Conservation (phyloP, 2,888 invertebrate species). For the Hirtodrosophila alboralis region DNA sequence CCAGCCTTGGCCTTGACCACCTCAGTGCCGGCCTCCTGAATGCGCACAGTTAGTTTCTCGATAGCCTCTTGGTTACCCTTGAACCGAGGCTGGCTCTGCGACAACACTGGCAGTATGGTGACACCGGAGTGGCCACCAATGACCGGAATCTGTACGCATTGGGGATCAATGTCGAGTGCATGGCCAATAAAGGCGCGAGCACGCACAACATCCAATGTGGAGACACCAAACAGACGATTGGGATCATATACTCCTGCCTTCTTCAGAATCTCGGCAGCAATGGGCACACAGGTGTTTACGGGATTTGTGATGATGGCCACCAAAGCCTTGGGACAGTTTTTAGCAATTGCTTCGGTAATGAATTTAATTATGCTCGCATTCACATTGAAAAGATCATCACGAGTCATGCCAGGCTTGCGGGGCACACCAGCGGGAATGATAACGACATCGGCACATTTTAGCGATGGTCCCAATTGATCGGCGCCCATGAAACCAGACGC, state of each 20-base stretch:
- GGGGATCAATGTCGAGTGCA: slow-evolving; percentile 92
- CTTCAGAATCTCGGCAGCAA: slow-evolving; percentile 95
- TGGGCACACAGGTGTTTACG: slow-evolving; percentile 97
- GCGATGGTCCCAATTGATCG: slow-evolving; percentile 89
- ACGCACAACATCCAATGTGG: slow-evolving; percentile 96
- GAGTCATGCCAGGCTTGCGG: slow-evolving; percentile 97
- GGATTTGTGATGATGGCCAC: slow-evolving; percentile 98
- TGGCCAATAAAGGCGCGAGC: slow-evolving; percentile 95
- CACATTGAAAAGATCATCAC: slow-evolving; percentile 97
- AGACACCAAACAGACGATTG: slow-evolving; percentile 95
- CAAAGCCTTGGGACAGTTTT: slow-evolving; percentile 93
- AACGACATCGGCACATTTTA: slow-evolving; percentile 92
- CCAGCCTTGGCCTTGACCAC: slow-evolving; percentile 95
- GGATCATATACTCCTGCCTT: slow-evolving; percentile 91
- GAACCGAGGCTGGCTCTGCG: slow-evolving; percentile 92
- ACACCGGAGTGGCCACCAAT: slow-evolving; percentile 99
- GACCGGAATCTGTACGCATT: slow-evolving; percentile 92
- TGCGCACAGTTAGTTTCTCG: slow-evolving; percentile 93
- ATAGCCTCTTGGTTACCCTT: slow-evolving; percentile 90
- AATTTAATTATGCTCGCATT: slow-evolving; percentile 95
- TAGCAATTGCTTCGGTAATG: slow-evolving; percentile 89
- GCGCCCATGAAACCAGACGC: slow-evolving; percentile 89
- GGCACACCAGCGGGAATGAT: slow-evolving; percentile 98
- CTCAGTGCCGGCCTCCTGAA: slow-evolving; percentile 99
- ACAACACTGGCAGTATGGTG: slow-evolving; percentile 97